Percentiles rank a stretch among this genome's conserved stretches.
Conservation (phyloP, 2,113 vertebrate species). For the Athene noctua region DNA sequence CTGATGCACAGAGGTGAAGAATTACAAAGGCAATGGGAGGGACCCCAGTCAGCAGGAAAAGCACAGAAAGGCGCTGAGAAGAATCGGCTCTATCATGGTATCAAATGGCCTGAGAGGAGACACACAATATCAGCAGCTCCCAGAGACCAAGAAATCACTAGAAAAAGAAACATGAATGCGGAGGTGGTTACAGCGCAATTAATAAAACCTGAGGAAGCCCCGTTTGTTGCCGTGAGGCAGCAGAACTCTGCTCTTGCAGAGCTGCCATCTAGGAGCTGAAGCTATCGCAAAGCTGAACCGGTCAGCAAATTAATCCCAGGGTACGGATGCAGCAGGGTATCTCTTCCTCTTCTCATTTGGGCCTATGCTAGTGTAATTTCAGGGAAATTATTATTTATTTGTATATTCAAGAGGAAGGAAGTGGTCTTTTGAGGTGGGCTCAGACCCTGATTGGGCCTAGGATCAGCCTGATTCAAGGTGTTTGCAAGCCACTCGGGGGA, state of each 20-base stretch:
- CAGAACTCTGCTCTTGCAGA: neutral
- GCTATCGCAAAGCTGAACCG: fast-evolving
- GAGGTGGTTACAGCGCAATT: neutral
- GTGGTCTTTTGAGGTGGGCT: neutral
- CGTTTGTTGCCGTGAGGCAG: neutral
- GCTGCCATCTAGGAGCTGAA: neutral
- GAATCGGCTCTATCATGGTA: neutral
- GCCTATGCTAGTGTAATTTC: fast-evolving
- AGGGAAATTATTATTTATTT: fast-evolving
- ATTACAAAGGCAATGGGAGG: neutral
- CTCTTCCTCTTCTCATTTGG: neutral
- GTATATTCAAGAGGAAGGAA: neutral
- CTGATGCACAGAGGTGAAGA: neutral
- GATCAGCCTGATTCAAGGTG: neutral
- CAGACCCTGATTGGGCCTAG: no score
- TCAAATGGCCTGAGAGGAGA: neutral
- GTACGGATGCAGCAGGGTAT: neutral
- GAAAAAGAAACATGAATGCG: neutral
- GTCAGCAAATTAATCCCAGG: neutral
- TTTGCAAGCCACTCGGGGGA: neutral
- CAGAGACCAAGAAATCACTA: neutral
- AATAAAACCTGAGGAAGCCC: neutral
- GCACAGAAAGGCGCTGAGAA: neutral
- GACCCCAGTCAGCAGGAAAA: neutral
- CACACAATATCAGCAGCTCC: neutral